phyloP scores from a whole-genome alignment of 2,888 invertebrate genomes.

The Megamerina dolium region DNA sequence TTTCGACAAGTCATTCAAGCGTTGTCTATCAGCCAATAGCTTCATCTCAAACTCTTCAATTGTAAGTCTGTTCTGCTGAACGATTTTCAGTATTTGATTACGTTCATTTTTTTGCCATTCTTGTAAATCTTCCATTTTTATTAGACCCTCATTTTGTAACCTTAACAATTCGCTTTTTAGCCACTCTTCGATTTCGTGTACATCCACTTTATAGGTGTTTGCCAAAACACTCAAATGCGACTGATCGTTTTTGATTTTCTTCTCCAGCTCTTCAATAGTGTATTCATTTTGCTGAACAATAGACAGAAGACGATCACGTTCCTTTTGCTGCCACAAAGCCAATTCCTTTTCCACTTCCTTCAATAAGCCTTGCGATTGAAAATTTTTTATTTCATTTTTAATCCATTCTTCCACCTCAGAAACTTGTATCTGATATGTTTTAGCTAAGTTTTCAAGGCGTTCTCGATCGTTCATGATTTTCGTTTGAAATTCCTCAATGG shows the following conservation, averaged over 20 bases:
- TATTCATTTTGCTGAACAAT: constrained; percentile 38
- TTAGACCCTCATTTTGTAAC: constrained; percentile 37
- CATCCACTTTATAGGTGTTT: constrained; percentile 37
- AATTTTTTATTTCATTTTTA: constrained; percentile 35
- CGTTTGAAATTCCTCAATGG: constrained; percentile 43
- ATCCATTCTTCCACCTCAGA: constrained; percentile 46
- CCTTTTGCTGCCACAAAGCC: constrained; percentile 39
- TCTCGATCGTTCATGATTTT: constrained; percentile 40
- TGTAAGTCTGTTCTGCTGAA: constrained; percentile 39
- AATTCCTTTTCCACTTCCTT: constrained; percentile 41
- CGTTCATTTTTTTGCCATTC: constrained; percentile 43
- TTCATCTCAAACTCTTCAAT: constrained; percentile 41
- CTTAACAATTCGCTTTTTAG: constrained; percentile 39
- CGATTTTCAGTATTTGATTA: constrained; percentile 31
- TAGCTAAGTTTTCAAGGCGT: constrained; percentile 36
- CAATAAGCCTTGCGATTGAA: constrained; percentile 40
- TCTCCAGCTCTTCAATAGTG: constrained; percentile 41
- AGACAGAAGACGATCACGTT: constrained; percentile 37
- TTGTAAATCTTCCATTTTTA: constrained; percentile 40
- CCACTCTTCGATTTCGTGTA: constrained; percentile 44
- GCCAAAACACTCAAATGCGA: constrained; percentile 37
- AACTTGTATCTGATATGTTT: constrained; percentile 39
- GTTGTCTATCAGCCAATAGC: constrained; percentile 36
- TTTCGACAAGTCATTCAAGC: constrained; percentile 34
- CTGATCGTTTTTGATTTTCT: constrained; percentile 40